phyloP scores from a whole-genome alignment of 2,888 invertebrate species.

The Vesta saturnalis region DNA sequence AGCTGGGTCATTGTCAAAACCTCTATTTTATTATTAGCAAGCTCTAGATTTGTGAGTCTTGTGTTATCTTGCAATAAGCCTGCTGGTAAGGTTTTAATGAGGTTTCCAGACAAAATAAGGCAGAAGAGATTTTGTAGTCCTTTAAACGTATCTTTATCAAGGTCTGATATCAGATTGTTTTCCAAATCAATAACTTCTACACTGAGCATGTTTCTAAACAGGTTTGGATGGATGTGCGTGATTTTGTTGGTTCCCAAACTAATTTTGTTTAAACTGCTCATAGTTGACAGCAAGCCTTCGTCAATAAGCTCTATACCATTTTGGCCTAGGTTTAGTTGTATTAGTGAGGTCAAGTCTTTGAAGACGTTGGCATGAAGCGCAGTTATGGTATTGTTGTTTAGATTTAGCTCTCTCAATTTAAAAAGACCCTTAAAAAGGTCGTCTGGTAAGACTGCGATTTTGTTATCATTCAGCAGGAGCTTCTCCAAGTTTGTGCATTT shows the following conservation, averaged over 20 bases:
- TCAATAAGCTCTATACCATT: neutral
- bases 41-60: neutral
- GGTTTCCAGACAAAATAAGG: neutral
- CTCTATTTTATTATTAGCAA: neutral
- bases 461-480: neutral
- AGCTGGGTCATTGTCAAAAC: neutral
- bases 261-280: neutral
- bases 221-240: neutral
- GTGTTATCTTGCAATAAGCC: neutral
- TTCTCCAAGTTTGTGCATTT: neutral
- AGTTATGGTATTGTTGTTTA: neutral
- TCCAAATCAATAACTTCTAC: neutral
- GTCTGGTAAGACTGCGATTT: neutral
- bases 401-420: neutral
- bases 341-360: neutral
- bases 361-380: neutral
- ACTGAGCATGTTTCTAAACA: neutral
- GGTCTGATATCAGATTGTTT: neutral
- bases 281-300: neutral
- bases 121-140: neutral
- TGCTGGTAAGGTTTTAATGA: neutral
- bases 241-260: neutral
- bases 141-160: neutral
- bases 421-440: neutral
- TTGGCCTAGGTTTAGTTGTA: neutral